These are phyloP conservation scores for Atlantisia rogersi DNA, from an alignment of 2,113 vertebrate species.

Conservation along the genomic window DNA sequence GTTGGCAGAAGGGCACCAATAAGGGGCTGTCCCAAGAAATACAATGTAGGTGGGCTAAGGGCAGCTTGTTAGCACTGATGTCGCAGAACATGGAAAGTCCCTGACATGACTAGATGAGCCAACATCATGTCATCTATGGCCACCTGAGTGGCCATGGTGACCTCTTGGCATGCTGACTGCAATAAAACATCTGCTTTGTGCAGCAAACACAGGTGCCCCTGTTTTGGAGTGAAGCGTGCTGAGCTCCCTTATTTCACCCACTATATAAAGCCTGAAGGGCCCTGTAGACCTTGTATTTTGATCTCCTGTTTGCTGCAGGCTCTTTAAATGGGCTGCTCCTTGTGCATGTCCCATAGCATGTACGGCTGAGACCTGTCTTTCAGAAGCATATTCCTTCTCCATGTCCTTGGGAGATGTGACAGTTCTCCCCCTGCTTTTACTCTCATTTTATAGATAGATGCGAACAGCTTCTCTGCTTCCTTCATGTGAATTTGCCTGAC, in stretches of 20 bases:
- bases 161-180: neutral
- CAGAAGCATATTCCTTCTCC: neutral
- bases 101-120: accelerated
- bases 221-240: neutral
- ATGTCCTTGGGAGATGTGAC: neutral
- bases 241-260: neutral
- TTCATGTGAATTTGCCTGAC: neutral
- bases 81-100: neutral
- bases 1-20: no score
- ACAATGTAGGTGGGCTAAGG: neutral
- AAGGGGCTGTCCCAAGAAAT: neutral
- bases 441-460: neutral
- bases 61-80: neutral
- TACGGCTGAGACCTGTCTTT: neutral
- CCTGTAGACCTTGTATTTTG: neutral
- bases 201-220: neutral
- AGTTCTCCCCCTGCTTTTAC: neutral
- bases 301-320: neutral
- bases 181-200: neutral
- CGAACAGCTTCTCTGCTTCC: neutral
- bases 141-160: neutral
- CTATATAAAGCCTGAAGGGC: neutral
- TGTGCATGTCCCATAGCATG: accelerated
- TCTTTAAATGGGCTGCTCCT: neutral
- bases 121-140: accelerated